Evolutionary conservation across 2,113 vertebrate genomes (phyloP).

Genomic region (Cacatua alba): DNA sequence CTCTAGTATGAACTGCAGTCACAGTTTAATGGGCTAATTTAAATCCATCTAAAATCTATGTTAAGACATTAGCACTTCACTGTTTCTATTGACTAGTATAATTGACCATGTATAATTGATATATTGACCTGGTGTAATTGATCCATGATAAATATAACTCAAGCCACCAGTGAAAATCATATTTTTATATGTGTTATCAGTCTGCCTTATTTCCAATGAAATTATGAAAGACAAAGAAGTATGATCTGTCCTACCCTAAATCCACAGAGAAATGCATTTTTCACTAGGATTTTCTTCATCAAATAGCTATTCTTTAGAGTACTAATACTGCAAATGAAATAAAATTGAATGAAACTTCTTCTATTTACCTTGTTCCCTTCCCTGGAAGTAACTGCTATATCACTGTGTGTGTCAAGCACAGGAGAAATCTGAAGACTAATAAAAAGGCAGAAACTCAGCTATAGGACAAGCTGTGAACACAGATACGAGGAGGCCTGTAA

Average conservation of each 20-base stretch:
- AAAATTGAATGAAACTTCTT: background rate
- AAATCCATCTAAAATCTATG: background rate
- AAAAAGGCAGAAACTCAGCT: background rate
- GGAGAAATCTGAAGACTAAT: background rate
- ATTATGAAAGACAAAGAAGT: background rate
- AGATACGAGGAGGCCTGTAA: background rate
- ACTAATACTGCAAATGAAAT: background rate
- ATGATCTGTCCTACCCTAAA: background rate
- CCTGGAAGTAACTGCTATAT: background rate
- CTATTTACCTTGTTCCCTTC: background rate
- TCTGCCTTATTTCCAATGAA: background rate
- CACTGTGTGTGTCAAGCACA: background rate
- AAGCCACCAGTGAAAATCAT: background rate
- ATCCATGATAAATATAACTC: background rate
- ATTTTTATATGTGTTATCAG: background rate
- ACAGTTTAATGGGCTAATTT: background rate
- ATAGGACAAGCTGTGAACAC: background rate
- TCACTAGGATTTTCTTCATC: background rate
- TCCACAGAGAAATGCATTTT: background rate
- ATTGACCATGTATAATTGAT: no score
- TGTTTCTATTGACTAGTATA: background rate
- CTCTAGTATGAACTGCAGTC: background rate
- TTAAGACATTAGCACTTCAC: background rate
- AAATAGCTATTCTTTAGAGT: background rate
- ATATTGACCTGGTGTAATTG: background rate